Evolutionary conservation across 2,888 invertebrate species (phyloP), one percentile per base, ranked within the genome.

Genomic region (Carpatolechia fugitivella): DNA sequence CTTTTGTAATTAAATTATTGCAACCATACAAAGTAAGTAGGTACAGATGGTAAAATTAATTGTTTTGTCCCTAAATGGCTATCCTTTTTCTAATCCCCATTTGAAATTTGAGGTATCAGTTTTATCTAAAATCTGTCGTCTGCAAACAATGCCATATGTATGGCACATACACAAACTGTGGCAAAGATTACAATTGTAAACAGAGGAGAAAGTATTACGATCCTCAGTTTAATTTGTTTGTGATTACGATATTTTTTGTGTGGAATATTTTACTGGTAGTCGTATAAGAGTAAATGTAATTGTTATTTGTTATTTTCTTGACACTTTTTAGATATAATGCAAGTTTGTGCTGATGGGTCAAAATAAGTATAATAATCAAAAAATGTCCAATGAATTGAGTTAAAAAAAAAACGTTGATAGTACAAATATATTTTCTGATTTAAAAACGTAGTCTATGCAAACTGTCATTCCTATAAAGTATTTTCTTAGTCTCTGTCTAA

Each of bases 21-120:
- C 40, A 40, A 16, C 10, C 6, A 6, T 18, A 40, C n/a, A n/a
- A 18, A 6, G 40, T 18, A 16, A 10, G 2, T 16, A 7, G 3
- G 6, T 18, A 40, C 16, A 10, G 14, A 18, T 40, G 18, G 13
- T 35, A n/a, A 49, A 49, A 35, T 49, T 49, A 71, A 72, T 69
- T 64, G 62, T 63, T 67, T 69, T 63, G 62, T 63, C 67, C 67
- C 69, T 59, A 69, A 75, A 74, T 74, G 76, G 77, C 78, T 78
- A 67, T 80, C 75, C 68, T 65, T 77, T 82, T 79, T 78, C 76
- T 70, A 72, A 76, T 74, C 72, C 76, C 76, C 68, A 66, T 66
- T 70, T 68, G 70, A 70, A 76, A 77, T 70, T 72, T 65, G 72
- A 77, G 72, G 73, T 78, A 77, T 76, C 71, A 55, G 64, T 75